Evolutionary conservation across 2,888 invertebrate species (phyloP).

Genomic region (Leptarthrus brevirostris): DNA sequence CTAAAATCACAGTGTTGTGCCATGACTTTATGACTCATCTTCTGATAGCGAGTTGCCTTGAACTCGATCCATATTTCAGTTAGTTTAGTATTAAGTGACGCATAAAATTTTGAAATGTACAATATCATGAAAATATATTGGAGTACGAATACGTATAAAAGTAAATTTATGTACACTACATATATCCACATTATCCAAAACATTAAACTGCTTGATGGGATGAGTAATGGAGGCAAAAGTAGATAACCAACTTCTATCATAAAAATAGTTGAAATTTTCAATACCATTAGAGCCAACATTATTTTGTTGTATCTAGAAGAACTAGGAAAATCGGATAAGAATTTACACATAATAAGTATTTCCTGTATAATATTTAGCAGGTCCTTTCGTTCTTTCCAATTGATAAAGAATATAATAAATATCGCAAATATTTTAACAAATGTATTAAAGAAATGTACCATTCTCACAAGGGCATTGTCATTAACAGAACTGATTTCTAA

Average conservation of each 20-base stretch:
- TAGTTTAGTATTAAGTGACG: background rate
- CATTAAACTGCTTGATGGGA: background rate
- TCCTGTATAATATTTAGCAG: constrained; percentile 4
- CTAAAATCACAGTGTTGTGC: background rate
- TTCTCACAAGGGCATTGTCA: background rate
- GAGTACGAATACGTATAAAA: background rate
- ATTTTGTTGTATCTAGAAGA: background rate
- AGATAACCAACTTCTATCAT: background rate
- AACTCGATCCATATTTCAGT: background rate
- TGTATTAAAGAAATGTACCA: background rate
- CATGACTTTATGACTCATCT: background rate
- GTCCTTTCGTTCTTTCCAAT: constrained; percentile 12
- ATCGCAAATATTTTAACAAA: background rate
- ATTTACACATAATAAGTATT: background rate
- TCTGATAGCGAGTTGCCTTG: background rate
- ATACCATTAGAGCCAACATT: background rate
- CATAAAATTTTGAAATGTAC: constrained; percentile 13
- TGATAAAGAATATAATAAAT: background rate
- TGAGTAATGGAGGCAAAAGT: background rate
- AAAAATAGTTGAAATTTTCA: background rate
- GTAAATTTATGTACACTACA: background rate
- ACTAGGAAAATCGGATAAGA: background rate
- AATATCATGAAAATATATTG: constrained; percentile 5
- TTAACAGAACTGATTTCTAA: background rate
- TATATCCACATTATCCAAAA: constrained; percentile 21